Evolutionary conservation across 2,888 invertebrate species (phyloP).

Genomic region (Agonopterix arenella): DNA sequence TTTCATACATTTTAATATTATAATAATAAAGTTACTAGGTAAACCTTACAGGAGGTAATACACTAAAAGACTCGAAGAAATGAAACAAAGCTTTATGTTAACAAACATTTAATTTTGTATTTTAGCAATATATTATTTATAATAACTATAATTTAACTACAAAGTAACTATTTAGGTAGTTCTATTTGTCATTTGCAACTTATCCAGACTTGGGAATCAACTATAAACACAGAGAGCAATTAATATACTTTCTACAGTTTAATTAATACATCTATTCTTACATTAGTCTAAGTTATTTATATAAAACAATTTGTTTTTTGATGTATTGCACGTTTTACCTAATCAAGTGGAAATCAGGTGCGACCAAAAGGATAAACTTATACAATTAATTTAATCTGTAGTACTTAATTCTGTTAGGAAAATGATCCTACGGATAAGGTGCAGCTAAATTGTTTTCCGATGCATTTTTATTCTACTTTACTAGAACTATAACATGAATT

Average conservation of each 20-base stretch:
- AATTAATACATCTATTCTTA: conserved; percentile 28
- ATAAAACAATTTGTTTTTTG: conserved; percentile 46
- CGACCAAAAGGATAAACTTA: conserved; percentile 14
- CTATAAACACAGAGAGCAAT: conserved; percentile 47
- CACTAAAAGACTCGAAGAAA: conserved; percentile 8
- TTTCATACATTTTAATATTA: too few relatives aligned
- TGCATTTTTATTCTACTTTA: conserved; percentile 21
- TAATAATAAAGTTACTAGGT: too few relatives aligned
- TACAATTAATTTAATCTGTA: too few relatives aligned
- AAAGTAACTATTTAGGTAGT: conserved; percentile 48
- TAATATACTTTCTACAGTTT: conserved; percentile 14
- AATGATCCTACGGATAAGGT: conserved; percentile 18
- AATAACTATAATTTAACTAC: conserved; percentile 72
- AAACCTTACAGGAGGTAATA: too few relatives aligned
- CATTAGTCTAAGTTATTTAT: conserved; percentile 41
- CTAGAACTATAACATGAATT: conserved; percentile 40
- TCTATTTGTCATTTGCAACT: conserved; percentile 33
- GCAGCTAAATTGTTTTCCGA: conserved; percentile 24
- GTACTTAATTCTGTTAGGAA: background rate
- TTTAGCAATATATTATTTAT: conserved; percentile 76
- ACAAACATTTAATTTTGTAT: conserved; percentile 75
- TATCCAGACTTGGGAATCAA: conserved; percentile 32
- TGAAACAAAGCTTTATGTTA: conserved; percentile 46
- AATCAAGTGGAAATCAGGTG: conserved; percentile 22
- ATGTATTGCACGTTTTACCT: conserved; percentile 66